Evolutionary conservation across 2,113 vertebrate species (phyloP).

Genomic region (Gavialis gangeticus): DNA sequence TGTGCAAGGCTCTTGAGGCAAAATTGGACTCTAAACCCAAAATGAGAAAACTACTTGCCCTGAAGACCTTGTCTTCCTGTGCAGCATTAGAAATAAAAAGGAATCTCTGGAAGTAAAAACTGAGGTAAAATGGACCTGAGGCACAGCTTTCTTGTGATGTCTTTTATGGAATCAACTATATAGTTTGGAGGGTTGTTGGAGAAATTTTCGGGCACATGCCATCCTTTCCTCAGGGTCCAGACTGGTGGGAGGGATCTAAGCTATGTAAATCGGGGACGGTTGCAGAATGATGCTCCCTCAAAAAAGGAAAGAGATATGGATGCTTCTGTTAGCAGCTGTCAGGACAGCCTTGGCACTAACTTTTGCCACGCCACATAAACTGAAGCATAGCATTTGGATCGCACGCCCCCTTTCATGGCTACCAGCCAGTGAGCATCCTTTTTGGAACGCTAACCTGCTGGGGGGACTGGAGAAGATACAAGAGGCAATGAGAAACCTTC

Average conservation of each 20-base stretch:
- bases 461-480: constrained; percentile 49
- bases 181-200: too few relatives aligned
- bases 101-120: constrained; percentile 43
- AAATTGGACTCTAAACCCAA: constrained; percentile 44
- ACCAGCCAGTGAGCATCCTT: not conserved
- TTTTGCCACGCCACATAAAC: not conserved
- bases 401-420: constrained; percentile 32
- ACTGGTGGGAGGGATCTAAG: not conserved
- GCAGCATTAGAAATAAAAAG: too few relatives aligned
- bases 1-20: constrained; percentile 17
- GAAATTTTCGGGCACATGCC: too few relatives aligned
- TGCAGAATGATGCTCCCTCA: constrained; percentile 18
- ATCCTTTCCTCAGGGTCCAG: not conserved
- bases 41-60: constrained; percentile 3
- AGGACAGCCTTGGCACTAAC: constrained; percentile 31
- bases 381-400: constrained; percentile 16
- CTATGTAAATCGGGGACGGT: constrained; percentile 31
- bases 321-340: not conserved
- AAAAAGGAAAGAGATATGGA: not conserved
- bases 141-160: too few relatives aligned
- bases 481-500: constrained; percentile 33
- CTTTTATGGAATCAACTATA: too few relatives aligned
- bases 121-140: not conserved
- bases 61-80: too few relatives aligned
- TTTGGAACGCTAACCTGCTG: not conserved